Evolutionary conservation across 2,888 invertebrate genomes (phyloP).

Genomic region (Podotricha telesiphe): DNA sequence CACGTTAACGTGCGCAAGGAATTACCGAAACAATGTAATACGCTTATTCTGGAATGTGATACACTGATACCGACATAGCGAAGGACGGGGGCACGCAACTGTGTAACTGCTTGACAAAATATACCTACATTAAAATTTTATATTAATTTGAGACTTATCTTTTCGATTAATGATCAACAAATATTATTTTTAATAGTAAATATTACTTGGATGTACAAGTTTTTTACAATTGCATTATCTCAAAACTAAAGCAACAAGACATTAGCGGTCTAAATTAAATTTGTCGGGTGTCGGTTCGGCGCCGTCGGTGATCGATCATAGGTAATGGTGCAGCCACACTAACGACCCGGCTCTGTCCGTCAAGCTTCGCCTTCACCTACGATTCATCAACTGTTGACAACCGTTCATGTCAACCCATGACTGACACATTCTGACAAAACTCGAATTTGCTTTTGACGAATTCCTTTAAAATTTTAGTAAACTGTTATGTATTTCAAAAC

Average conservation of each 20-base stretch:
- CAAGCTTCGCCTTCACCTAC: slow-evolving; percentile 46
- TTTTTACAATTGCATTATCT: slow-evolving; percentile 57
- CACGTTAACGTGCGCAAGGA: slow-evolving; percentile 61
- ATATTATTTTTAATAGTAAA: not conserved
- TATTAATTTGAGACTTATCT: not conserved
- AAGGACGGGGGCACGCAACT: slow-evolving; percentile 31
- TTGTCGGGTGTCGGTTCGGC: slow-evolving; percentile 73
- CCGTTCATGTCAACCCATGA: slow-evolving; percentile 47
- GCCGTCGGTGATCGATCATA: slow-evolving; percentile 77
- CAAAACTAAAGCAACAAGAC: slow-evolving; percentile 53
- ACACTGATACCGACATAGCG: slow-evolving; percentile 29
- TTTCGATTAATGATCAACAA: not conserved
- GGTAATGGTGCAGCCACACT: slow-evolving; percentile 71
- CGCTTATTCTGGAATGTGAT: slow-evolving; percentile 48
- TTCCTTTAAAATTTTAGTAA: slow-evolving; percentile 25
- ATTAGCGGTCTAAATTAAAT: slow-evolving; percentile 80
- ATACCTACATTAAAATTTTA: slow-evolving; percentile 24
- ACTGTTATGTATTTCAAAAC: not conserved
- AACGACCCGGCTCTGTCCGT: slow-evolving; percentile 67
- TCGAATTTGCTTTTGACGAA: slow-evolving; percentile 39
- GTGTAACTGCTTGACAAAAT: slow-evolving; percentile 38
- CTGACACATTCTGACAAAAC: slow-evolving; percentile 46
- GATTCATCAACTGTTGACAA: slow-evolving; percentile 51
- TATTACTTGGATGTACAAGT: not conserved
- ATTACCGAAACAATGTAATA: slow-evolving; percentile 67